A percentile compares a stretch with the other conserved stretches of the same genome.
Evolutionary conservation across 1,140 invertebrate genomes (phyloP).

Genomic region (Ylistrum balloti): DNA sequence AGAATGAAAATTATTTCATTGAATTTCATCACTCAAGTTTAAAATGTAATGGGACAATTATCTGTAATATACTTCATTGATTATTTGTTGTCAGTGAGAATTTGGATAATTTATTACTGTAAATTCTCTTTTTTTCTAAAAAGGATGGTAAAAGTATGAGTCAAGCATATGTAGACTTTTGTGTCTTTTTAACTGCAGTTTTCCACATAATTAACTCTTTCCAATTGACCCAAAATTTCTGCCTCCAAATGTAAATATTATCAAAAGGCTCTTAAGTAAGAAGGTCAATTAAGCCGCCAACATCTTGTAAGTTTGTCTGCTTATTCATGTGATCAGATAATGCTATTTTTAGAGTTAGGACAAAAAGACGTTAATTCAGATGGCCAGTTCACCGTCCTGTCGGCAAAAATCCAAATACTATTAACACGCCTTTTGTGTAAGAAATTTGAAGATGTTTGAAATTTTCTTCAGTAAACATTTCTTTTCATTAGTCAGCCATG

Average conservation of each 20-base stretch:
- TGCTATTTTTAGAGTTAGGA: not conserved
- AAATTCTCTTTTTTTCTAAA: no score
- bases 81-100: no score
- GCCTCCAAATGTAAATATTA: not conserved
- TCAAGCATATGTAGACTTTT: no score
- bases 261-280: constrained; percentile 1
- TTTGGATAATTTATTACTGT: no score
- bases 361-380: not conserved
- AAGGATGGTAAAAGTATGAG: no score
- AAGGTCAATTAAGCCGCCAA: not conserved
- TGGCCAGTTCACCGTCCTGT: not conserved
- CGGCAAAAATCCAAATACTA: not conserved
- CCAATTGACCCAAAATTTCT: not conserved
- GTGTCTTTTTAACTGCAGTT: not conserved
- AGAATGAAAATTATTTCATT: no score
- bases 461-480: constrained; percentile 30
- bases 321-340: not conserved
- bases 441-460: constrained; percentile 34
- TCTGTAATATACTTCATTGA: no score
- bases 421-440: not conserved
- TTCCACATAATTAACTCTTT: not conserved
- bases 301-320: not conserved
- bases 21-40: no score
- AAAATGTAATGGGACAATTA: no score
- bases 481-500: not conserved